Evolutionary conservation across 2,888 invertebrate genomes (phyloP).

Genomic region (Campaea margaritaria): DNA sequence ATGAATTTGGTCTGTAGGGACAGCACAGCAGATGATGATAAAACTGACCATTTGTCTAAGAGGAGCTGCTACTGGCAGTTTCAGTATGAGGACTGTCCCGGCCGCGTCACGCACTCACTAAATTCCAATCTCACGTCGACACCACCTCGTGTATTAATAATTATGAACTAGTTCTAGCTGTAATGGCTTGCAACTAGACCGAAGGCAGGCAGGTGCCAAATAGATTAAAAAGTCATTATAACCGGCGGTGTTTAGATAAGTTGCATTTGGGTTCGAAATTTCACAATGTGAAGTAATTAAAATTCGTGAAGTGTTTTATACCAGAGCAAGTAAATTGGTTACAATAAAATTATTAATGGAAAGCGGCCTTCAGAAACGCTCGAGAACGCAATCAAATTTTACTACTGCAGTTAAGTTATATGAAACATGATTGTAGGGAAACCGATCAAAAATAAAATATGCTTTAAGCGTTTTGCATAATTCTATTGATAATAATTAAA

Average conservation of each 20-base stretch:
- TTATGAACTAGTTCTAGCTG: conserved; percentile 21
- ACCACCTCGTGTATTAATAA: conserved; percentile 31
- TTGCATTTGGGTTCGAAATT: conserved; percentile 29
- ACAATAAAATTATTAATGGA: conserved; percentile 1
- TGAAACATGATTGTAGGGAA: too few relatives aligned
- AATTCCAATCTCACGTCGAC: conserved; percentile 29
- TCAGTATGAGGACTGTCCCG: background rate
- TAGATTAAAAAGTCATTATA: conserved; percentile 29
- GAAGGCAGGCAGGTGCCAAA: conserved; percentile 20
- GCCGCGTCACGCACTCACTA: conserved; percentile 10
- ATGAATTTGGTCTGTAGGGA: too few relatives aligned
- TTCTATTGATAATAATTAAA: too few relatives aligned
- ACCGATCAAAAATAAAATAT: too few relatives aligned
- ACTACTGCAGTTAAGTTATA: too few relatives aligned
- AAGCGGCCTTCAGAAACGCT: background rate
- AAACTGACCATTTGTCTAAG: conserved; percentile 1
- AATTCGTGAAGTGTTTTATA: background rate
- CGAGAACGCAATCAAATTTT: too few relatives aligned
- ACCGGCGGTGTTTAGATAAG: conserved; percentile 32
- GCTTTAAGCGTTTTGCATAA: too few relatives aligned
- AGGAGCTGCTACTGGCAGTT: background rate
- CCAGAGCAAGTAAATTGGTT: background rate
- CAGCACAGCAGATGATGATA: too few relatives aligned
- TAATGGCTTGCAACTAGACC: conserved; percentile 30
- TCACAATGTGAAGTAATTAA: conserved; percentile 28